phyloP scores from a whole-genome alignment of 2,797 vertebrate species.

The Lepilemur ruficaudatus region DNA sequence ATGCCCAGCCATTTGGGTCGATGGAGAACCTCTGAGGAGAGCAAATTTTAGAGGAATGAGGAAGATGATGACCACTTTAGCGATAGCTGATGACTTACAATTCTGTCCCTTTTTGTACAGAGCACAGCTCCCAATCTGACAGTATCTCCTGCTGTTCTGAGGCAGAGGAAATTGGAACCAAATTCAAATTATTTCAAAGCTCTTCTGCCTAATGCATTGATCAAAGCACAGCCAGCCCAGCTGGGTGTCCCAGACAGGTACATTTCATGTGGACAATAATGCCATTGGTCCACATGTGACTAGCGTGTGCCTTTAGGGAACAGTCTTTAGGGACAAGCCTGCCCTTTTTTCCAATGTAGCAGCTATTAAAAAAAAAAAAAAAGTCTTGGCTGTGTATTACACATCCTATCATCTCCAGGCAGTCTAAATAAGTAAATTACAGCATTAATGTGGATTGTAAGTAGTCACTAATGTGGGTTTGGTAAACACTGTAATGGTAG shows the following conservation, averaged over 20 bases:
- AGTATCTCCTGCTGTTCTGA: neutral
- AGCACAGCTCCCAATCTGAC: neutral
- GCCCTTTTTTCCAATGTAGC: neutral
- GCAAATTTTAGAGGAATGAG: neutral
- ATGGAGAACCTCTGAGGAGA: neutral
- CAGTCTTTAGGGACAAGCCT: neutral
- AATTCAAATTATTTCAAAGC: constrained; percentile 15
- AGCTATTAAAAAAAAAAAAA: neutral
- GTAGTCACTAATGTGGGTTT: neutral
- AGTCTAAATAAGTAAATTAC: constrained; percentile 25
- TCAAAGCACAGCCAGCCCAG: neutral
- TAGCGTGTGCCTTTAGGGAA: neutral
- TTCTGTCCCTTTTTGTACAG: neutral
- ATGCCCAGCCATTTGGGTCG: neutral
- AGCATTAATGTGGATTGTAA: neutral
- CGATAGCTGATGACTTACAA: neutral
- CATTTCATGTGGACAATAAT: neutral
- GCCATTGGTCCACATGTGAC: neutral
- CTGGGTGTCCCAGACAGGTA: neutral
- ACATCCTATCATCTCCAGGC: neutral
- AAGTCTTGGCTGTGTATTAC: neutral
- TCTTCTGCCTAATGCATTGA: constrained; percentile 21
- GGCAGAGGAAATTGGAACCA: neutral
- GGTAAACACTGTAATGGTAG: constrained; percentile 16
- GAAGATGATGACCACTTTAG: neutral